Percentiles rank a stretch among this genome's conserved stretches.
These are phyloP conservation scores for Salticus scenicus DNA, from an alignment of 2,888 invertebrate species.

Conservation along the genomic window DNA sequence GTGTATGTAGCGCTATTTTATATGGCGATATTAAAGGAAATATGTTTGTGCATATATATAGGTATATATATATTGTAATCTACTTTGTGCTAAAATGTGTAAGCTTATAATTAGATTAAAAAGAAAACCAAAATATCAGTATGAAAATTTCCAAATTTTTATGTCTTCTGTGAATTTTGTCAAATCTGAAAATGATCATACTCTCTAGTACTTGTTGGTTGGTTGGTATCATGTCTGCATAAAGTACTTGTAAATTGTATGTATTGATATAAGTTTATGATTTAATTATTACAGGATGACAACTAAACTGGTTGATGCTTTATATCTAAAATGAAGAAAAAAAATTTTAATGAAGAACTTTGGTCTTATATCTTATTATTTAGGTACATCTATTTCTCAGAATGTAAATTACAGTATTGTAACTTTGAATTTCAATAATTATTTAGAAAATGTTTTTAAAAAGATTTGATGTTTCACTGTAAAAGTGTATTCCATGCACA, in stretches of 20 bases:
- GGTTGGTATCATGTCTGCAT: neutral
- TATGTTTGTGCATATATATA: neutral
- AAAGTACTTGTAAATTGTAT: neutral
- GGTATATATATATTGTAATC: neutral
- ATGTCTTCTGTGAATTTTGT: too few species aligned
- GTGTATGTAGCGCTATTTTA: conserved; percentile 7
- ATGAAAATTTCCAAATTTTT: neutral
- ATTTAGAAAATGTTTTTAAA: conserved; percentile 10
- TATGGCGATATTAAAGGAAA: conserved; percentile 5
- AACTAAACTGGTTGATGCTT: neutral
- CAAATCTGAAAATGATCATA: conserved; percentile 2
- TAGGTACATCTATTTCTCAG: neutral
- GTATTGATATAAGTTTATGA: neutral
- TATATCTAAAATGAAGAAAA: neutral
- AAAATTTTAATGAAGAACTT: neutral
- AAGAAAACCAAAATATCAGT: neutral
- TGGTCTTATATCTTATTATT: neutral
- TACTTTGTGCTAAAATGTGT: neutral
- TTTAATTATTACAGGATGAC: too few species aligned
- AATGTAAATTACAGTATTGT: neutral
- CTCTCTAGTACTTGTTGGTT: too few species aligned
- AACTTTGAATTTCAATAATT: too few species aligned
- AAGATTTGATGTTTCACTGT: conserved; percentile 5
- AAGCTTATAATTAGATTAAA: neutral
- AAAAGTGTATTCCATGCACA: neutral